Conservation (phyloP, 2,113 vertebrate species). For the Istiophorus platypterus region DNA sequence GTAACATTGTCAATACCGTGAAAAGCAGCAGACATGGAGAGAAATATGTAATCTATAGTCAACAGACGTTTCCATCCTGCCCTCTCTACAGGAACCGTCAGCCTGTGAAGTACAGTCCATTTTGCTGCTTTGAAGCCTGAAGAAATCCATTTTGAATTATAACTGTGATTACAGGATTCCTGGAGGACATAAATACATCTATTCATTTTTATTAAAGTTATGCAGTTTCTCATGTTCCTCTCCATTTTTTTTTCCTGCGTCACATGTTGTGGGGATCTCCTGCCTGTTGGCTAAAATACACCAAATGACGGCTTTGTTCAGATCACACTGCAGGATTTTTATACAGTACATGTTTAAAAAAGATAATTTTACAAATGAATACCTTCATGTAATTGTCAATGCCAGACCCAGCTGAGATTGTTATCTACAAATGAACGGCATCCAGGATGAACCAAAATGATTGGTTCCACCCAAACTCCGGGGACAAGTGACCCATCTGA, state of each 20-base stretch:
- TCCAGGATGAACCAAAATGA: background rate
- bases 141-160: background rate
- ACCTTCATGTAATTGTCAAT: background rate
- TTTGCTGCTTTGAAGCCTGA: slow-evolving; percentile 1
- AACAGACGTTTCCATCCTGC: background rate
- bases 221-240: slow-evolving; percentile 1
- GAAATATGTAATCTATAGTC: background rate
- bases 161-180: background rate
- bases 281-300: background rate
- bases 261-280: slow-evolving; percentile 5
- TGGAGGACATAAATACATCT: slow-evolving; percentile 1
- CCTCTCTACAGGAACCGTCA: background rate
- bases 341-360: background rate
- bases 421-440: background rate
- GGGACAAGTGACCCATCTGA: too few relatives aligned
- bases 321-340: background rate
- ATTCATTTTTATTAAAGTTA: slow-evolving; percentile 8
- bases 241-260: background rate
- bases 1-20: background rate
- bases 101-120: background rate
- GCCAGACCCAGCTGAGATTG: background rate
- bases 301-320: slow-evolving; percentile 10
- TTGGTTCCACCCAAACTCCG: too few relatives aligned
- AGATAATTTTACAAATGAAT: background rate
- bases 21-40: background rate